Evolutionary conservation across 2,113 vertebrate species (phyloP).

Genomic region (Vulpes vulpes): DNA sequence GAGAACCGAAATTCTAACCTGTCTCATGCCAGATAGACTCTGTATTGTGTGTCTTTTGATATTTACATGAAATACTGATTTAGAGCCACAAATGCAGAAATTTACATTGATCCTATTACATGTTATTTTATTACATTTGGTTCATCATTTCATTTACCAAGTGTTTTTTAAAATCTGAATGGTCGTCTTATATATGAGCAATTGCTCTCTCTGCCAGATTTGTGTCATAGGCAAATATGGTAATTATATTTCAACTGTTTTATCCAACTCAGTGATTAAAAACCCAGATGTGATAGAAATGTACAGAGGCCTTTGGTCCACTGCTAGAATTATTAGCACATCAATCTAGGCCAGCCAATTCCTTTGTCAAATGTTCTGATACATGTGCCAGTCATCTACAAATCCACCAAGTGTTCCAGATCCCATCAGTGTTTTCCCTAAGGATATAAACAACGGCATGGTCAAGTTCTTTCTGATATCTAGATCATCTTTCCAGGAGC

Average conservation of each 20-base stretch:
- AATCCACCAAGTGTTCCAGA: not conserved
- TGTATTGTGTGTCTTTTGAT: not conserved
- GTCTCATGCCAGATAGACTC: not conserved
- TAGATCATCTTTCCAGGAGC: not conserved
- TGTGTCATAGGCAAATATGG: not conserved
- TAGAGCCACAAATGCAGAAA: not conserved
- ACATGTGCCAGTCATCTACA: not conserved
- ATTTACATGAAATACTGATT: not conserved
- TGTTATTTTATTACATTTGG: not conserved
- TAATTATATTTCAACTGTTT: constrained; percentile 27
- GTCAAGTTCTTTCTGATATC: not conserved
- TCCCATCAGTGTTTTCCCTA: not conserved
- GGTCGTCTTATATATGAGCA: not conserved
- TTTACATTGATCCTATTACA: not conserved
- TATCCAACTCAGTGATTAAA: constrained; percentile 19
- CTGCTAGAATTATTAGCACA: not conserved
- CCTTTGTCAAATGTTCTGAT: not conserved
- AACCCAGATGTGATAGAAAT: constrained; percentile 29
- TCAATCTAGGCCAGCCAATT: not conserved
- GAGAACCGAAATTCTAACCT: not conserved
- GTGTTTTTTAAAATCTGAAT: not conserved
- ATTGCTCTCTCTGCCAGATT: not conserved
- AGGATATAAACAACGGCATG: not conserved
- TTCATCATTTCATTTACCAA: not conserved
- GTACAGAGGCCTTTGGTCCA: not conserved